Percentiles rank a stretch among this genome's conserved stretches.
Evolutionary conservation across 2,888 invertebrate genomes (phyloP).

Genomic region (Trachelus troglodyta): DNA sequence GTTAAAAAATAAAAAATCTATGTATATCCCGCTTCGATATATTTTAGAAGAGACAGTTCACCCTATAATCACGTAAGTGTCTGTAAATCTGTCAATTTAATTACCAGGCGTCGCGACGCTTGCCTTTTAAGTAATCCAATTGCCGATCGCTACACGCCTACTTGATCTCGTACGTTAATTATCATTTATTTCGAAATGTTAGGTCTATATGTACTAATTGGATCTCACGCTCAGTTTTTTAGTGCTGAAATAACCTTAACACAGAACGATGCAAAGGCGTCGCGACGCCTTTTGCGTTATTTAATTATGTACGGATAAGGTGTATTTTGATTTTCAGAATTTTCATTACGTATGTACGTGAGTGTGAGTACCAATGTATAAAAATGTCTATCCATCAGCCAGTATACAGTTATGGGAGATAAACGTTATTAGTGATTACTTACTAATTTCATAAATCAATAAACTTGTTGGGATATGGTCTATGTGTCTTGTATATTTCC

Average conservation of each 20-base stretch:
- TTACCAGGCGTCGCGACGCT: neutral
- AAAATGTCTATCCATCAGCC: neutral
- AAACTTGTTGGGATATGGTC: neutral
- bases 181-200: neutral
- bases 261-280: neutral
- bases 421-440: neutral
- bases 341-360: no score
- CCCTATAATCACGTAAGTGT: neutral
- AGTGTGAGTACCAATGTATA: no score
- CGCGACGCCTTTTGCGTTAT: neutral
- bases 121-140: neutral
- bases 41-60: neutral
- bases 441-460: neutral
- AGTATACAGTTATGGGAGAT: neutral
- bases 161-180: neutral
- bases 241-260: neutral
- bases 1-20: no score
- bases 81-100: neutral
- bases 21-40: neutral
- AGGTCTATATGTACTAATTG: neutral
- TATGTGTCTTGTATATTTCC: neutral
- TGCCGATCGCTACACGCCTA: neutral
- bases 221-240: neutral
- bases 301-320: neutral
- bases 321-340: no score